Percentiles rank a stretch among this genome's conserved stretches.
phyloP scores from a whole-genome alignment of 2,797 vertebrate genomes.

The Trematomus bernacchii region DNA sequence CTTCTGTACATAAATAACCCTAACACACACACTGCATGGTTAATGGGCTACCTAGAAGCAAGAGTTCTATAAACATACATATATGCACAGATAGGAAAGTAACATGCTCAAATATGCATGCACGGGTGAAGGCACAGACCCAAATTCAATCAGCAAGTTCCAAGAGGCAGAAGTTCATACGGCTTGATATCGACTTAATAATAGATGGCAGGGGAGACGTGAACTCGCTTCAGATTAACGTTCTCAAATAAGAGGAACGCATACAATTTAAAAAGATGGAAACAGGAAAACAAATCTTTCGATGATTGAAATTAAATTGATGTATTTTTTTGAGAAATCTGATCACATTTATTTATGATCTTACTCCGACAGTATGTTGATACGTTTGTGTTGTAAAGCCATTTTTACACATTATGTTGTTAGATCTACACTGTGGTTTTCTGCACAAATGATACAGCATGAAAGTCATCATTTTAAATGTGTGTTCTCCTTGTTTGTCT shows the following conservation, averaged over 20 bases:
- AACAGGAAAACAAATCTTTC: neutral
- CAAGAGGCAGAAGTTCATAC: constrained; percentile 13
- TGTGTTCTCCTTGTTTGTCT: neutral
- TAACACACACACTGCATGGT: neutral
- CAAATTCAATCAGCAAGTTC: constrained; percentile 8
- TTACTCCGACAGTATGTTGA: neutral
- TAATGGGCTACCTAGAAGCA: no score
- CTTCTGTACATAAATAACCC: neutral
- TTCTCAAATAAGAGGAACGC: neutral
- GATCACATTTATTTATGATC: neutral
- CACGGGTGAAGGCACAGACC: constrained; percentile 2
- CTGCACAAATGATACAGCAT: neutral
- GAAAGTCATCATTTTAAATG: neutral
- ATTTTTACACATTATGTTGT: neutral
- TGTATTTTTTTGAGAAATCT: no score
- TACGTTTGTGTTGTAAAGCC: neutral
- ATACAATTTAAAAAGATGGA: neutral
- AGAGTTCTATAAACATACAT: neutral
- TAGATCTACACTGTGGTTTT: neutral
- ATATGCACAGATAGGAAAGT: neutral
- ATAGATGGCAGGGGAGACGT: constrained; percentile 4
- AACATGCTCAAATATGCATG: constrained; percentile 10
- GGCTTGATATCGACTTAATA: neutral
- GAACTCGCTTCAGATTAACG: neutral
- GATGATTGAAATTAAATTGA: no score